Base-by-base conservation (phyloP, 2,888 invertebrate species). In the Lypha dubia region DNA sequence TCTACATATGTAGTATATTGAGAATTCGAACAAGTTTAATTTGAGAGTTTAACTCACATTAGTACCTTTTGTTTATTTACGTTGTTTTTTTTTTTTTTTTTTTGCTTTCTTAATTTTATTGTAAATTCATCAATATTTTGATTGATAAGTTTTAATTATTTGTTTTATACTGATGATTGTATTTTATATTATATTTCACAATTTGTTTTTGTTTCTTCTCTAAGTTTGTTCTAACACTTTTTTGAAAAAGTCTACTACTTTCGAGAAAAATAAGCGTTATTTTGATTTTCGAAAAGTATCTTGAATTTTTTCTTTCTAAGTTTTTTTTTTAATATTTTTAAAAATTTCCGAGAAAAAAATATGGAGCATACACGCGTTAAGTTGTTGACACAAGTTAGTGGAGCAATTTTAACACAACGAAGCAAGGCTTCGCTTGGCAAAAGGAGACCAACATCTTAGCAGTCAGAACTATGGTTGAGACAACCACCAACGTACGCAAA, bases 341-440 rank as follows among this genome's bases (percentile, higher is more conserved):
- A 79, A 35, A 41, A 60, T 58, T 15, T 32, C 15, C n/a, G 8
- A 32, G 20, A n/a, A 68, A 75, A 65, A 35, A 53, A 32, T 35
- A 3, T 35, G 1, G 1, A 60, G 17, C 51, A 41, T 53, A 44
- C 62, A 24, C 51, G 32, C 24, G 22, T 28, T 20, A 9, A 44
- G 17, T 20, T 56, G n/a, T 51, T 28, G 24, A 60, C 35, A 58
- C 70, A 46, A 70, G 63, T 80, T 89, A 92, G 88, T 89, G 90
- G 88, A 92, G 92, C 90, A 92, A 91, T 92, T 92, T 92, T 92
- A 92, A 89, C 88, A 91, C 90, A 88, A 91, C 91, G 92, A 92
- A 92, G 92, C 92, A 88, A 89, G 88, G 92, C 92, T 92, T 91
- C 92, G 91, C 89, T 89, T 88, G 88, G 89, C 91, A 89, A 88